Conservation (phyloP, 2,888 invertebrate species). For the Eilema griseolum region DNA sequence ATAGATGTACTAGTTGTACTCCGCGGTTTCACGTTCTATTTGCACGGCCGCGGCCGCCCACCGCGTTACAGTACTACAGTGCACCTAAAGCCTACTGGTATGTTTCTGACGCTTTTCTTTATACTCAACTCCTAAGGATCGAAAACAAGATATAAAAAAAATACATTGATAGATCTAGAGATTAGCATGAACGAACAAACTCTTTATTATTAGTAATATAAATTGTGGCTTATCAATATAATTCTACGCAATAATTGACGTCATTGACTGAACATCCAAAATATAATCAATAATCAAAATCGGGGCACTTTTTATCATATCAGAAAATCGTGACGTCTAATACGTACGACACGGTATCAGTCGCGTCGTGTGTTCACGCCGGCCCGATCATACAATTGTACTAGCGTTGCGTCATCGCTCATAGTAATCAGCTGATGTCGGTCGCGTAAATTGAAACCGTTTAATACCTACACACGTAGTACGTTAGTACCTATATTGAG, state of each 20-base stretch:
- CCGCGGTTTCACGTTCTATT: no score
- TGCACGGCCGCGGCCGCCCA: no score
- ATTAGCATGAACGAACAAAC: background rate
- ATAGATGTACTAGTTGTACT: background rate
- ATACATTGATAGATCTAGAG: background rate
- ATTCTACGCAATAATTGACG: background rate
- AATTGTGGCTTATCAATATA: background rate
- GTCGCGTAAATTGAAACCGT: constrained; percentile 54
- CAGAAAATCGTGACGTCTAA: constrained; percentile 36
- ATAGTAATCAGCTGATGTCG: constrained; percentile 56
- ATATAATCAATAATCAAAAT: background rate
- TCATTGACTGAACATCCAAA: background rate
- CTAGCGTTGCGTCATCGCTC: constrained; percentile 52
- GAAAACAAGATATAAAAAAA: background rate
- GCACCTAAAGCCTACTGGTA: no score
- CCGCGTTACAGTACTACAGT: no score
- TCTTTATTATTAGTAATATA: background rate
- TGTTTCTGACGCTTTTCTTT: no score
- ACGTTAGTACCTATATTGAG: constrained; percentile 15
- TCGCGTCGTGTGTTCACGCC: constrained; percentile 34
- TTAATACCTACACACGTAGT: constrained; percentile 47
- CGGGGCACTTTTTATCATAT: background rate
- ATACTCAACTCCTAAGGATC: background rate
- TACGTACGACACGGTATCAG: constrained; percentile 40
- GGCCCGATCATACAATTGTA: constrained; percentile 47